A percentile compares a stretch with the other conserved stretches of the same genome.
Evolutionary conservation across 2,888 invertebrate genomes (phyloP).

Genomic region (Cerceris ruficornis): DNA sequence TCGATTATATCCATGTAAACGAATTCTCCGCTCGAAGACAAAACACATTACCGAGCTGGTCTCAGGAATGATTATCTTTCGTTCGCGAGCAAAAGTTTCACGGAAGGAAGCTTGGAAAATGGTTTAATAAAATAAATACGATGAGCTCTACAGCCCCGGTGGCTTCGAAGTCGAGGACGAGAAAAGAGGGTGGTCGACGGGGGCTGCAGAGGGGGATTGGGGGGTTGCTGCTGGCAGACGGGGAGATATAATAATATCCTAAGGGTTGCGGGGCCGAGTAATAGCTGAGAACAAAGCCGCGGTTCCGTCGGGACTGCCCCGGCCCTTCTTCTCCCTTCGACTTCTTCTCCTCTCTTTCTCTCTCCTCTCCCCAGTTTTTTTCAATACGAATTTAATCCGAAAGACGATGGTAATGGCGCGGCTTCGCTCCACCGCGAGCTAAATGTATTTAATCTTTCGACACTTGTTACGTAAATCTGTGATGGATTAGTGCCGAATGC

Average conservation of each 20-base stretch:
- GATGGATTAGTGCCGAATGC: background rate
- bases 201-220: background rate
- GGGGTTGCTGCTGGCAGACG: constrained; percentile 69
- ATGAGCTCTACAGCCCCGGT: constrained; percentile 65
- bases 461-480: constrained; percentile 25
- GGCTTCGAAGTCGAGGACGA: constrained; percentile 57
- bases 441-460: constrained; percentile 52
- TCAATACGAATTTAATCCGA: constrained; percentile 80
- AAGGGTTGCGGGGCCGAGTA: constrained; percentile 80
- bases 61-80: constrained; percentile 56
- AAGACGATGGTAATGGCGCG: constrained; percentile 76
- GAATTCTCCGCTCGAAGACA: constrained; percentile 14
- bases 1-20: constrained; percentile 33
- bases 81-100: constrained; percentile 48
- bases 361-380: constrained; percentile 40
- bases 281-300: constrained; percentile 81
- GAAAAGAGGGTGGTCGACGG: constrained; percentile 35
- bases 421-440: constrained; percentile 14
- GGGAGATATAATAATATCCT: constrained; percentile 81
- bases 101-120: constrained; percentile 68
- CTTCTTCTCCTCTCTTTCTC: constrained; percentile 45
- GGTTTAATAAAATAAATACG: constrained; percentile 82
- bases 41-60: constrained; percentile 26
- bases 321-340: constrained; percentile 38
- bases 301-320: constrained; percentile 72